Percentiles rank a stretch among this genome's conserved stretches.
Evolutionary conservation across 1,140 invertebrate genomes (phyloP).

Genomic region (Caligus rogercresseyi): DNA sequence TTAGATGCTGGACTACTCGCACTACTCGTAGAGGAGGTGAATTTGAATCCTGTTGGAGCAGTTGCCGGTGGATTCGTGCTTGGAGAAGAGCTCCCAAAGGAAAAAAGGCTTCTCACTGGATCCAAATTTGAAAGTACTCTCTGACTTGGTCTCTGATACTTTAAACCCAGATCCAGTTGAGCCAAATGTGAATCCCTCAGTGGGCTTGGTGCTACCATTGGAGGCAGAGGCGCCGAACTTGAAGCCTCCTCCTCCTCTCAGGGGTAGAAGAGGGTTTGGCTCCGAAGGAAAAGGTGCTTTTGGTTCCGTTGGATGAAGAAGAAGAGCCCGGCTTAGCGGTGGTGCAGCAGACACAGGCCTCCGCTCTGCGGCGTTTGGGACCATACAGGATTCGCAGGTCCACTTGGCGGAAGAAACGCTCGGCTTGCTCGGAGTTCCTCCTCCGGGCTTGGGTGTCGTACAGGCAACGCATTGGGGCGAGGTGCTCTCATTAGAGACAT

Average conservation of each 20-base stretch:
- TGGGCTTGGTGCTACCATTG: not conserved
- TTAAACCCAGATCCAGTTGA: not conserved
- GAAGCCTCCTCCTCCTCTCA: not conserved
- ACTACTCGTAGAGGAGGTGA: not conserved
- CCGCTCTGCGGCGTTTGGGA: conserved; percentile 4
- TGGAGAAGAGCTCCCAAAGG: too few species aligned
- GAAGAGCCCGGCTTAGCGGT: conserved; percentile 3
- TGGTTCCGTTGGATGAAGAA: not conserved
- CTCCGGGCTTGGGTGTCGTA: conserved; percentile 30
- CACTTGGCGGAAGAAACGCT: not conserved
- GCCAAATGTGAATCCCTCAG: conserved; percentile 1
- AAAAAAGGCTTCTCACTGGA: too few species aligned
- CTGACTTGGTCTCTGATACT: not conserved
- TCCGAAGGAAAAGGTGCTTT: not conserved
- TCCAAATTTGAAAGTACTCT: not conserved
- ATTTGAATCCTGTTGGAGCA: not conserved
- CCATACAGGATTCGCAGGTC: conserved; percentile 14
- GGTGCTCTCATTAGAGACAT: conserved; percentile 45
- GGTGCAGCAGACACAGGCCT: conserved; percentile 2
- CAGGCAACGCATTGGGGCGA: conserved; percentile 46
- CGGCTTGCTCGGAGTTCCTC: not conserved
- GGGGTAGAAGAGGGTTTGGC: not conserved
- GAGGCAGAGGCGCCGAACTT: not conserved
- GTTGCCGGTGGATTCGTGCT: not conserved
- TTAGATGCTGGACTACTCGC: too few species aligned